These are phyloP conservation scores for Lithodes maja DNA, from an alignment of 2,888 invertebrate genomes.

Conservation along the genomic window DNA sequence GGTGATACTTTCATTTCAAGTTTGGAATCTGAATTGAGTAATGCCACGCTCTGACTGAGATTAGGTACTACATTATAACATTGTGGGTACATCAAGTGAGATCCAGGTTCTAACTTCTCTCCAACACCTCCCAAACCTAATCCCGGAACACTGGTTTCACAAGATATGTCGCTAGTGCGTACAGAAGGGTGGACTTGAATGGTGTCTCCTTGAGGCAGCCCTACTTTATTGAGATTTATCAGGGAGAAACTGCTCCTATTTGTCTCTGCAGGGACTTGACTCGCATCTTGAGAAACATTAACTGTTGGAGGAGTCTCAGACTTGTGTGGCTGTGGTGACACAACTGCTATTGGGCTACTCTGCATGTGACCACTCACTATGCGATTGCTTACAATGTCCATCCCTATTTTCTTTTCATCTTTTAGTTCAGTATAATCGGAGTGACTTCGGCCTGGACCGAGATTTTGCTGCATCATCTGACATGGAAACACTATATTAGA, in stretches of 20 bases:
- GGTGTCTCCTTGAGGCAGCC: conserved; percentile 16
- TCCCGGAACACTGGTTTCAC: background rate
- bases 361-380: conserved; percentile 37
- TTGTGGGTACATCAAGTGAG: conserved; percentile 43
- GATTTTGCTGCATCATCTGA: conserved; percentile 34
- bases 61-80: conserved; percentile 36
- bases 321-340: conserved; percentile 59
- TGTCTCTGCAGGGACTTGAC: conserved; percentile 9
- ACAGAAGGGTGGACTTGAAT: background rate
- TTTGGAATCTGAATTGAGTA: conserved; percentile 35
- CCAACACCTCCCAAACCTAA: background rate
- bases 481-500: conserved; percentile 43
- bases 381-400: conserved; percentile 13
- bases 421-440: conserved; percentile 28
- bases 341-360: conserved; percentile 53
- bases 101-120: background rate
- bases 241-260: conserved; percentile 47
- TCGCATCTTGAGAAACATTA: background rate
- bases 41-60: background rate
- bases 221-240: conserved; percentile 33
- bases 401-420: conserved; percentile 42
- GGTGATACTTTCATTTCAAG: conserved; percentile 38
- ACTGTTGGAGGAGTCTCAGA: conserved; percentile 42
- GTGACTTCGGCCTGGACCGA: conserved; percentile 13
- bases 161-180: conserved; percentile 34